phyloP scores from a whole-genome alignment of 2,888 invertebrate species.

The Glyphotaelius pellucidus region DNA sequence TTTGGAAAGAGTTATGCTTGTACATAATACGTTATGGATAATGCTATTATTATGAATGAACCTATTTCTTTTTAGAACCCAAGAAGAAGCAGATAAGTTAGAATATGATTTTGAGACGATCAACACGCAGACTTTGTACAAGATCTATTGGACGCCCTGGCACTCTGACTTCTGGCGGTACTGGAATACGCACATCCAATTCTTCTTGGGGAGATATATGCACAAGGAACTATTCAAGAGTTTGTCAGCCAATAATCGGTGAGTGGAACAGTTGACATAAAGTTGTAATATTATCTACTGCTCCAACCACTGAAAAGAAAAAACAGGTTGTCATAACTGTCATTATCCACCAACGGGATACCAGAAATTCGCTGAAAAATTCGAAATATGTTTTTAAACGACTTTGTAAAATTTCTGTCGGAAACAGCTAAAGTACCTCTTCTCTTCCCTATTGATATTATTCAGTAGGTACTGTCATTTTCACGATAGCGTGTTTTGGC shows the following conservation, averaged over 20 bases:
- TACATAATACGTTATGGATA: not conserved
- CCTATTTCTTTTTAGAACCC: slow-evolving; percentile 46
- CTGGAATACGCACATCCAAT: slow-evolving; percentile 93
- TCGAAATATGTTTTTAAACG: no score
- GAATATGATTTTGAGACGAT: slow-evolving; percentile 83
- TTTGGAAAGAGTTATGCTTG: not conserved
- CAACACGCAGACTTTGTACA: slow-evolving; percentile 84
- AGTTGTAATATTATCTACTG: not conserved
- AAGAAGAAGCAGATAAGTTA: slow-evolving; percentile 71
- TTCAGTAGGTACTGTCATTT: no score
- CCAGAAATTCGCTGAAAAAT: no score
- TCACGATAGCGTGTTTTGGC: no score
- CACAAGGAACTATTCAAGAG: slow-evolving; percentile 81
- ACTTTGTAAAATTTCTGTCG: no score
- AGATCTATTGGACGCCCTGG: slow-evolving; percentile 84
- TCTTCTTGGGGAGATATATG: slow-evolving; percentile 89
- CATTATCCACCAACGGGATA: no score
- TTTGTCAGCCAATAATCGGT: slow-evolving; percentile 26
- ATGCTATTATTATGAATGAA: not conserved
- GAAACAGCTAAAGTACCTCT: no score
- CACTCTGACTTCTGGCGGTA: slow-evolving; percentile 87
- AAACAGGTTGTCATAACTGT: no score
- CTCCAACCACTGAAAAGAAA: no score
- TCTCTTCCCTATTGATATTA: no score
- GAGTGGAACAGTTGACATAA: not conserved